phyloP scores from a whole-genome alignment of 2,888 invertebrate species.

The Cryptus armator region DNA sequence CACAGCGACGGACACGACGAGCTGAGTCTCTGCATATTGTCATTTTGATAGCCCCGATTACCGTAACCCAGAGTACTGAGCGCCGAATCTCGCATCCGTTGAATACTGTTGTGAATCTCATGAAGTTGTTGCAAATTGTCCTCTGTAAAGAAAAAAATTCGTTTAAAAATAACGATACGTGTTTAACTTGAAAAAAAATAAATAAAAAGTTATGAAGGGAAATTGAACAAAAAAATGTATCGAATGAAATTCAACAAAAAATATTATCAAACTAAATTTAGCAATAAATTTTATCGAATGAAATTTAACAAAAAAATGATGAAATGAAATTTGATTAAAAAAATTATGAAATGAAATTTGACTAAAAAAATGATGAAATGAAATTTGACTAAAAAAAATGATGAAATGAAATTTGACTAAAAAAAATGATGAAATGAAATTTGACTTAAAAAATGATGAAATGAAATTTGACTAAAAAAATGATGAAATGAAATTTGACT shows the following conservation, averaged over 20 bases:
- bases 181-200: background rate
- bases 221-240: no score
- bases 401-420: no score
- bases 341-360: background rate
- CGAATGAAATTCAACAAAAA: no score
- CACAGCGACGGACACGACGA: constrained; percentile 91
- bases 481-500: no score
- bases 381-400: no score
- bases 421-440: no score
- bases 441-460: no score
- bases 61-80: constrained; percentile 80
- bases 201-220: background rate
- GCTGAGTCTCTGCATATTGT: constrained; percentile 87
- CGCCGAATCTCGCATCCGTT: constrained; percentile 91
- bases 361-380: background rate
- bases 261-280: no score
- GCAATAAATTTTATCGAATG: no score
- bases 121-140: constrained; percentile 92
- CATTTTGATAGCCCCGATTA: constrained; percentile 76
- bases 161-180: background rate
- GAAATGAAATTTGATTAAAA: no score
- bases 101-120: constrained; percentile 91
- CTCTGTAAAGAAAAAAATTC: constrained; percentile 84
- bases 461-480: constrained; percentile 5
- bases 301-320: no score